Percentiles rank a stretch among this genome's conserved stretches.
These are phyloP conservation scores for Tangara arthus DNA, from an alignment of 2,797 vertebrate genomes.

Conservation along the genomic window DNA sequence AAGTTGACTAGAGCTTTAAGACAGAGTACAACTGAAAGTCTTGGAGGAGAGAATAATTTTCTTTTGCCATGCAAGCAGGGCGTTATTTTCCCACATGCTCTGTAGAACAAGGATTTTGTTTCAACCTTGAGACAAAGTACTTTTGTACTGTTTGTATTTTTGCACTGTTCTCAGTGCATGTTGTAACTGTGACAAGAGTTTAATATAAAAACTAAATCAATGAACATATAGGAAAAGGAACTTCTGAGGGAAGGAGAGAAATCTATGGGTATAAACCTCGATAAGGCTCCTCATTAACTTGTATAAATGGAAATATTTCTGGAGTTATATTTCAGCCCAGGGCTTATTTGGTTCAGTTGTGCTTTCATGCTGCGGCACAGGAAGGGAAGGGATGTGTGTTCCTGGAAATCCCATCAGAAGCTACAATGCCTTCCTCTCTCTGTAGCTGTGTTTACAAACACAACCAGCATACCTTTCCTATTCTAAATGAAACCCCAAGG, in stretches of 20 bases:
- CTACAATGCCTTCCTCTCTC: not conserved
- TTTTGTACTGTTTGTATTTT: not conserved
- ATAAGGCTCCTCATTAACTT: not conserved
- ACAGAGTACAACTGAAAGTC: not conserved
- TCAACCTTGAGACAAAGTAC: not conserved
- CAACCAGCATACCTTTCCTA: not conserved
- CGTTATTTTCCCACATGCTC: not conserved
- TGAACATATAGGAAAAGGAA: not conserved
- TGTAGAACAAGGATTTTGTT: not conserved
- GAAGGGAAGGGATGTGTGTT: no score
- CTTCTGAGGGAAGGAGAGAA: not conserved
- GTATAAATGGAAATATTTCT: not conserved
- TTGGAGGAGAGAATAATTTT: not conserved
- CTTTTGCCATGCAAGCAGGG: not conserved
- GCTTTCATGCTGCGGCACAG: not conserved
- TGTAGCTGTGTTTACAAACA: not conserved
- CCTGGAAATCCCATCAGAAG: not conserved
- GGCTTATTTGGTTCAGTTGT: not conserved
- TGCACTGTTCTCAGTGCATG: not conserved
- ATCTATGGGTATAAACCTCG: fast-evolving
- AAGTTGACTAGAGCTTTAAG: not conserved
- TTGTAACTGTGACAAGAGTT: not conserved
- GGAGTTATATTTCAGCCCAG: not conserved
- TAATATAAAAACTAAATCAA: not conserved
- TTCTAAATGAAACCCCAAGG: not conserved